Evolutionary conservation across 2,888 invertebrate species (phyloP).

Genomic region (Cecidostiba fungosa): DNA sequence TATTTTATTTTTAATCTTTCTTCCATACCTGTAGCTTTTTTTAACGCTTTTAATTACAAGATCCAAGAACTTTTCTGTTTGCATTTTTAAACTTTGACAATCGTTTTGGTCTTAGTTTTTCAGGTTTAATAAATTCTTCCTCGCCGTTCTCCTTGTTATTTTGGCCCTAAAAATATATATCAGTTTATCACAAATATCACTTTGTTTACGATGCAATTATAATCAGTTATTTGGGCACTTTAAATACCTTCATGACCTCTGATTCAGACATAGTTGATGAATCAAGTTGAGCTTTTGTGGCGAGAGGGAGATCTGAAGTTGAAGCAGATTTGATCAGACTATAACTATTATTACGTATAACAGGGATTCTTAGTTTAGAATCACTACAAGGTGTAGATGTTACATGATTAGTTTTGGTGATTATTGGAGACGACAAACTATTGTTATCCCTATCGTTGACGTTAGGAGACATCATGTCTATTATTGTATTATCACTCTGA

Average conservation of each 20-base stretch:
- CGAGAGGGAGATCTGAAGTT: slow-evolving; percentile 69
- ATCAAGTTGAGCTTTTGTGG: slow-evolving; percentile 66
- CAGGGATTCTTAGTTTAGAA: slow-evolving; percentile 55
- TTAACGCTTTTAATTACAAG: slow-evolving; percentile 65
- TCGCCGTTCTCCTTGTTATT: slow-evolving; percentile 72
- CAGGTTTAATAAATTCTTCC: slow-evolving; percentile 67
- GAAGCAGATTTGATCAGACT: slow-evolving; percentile 68
- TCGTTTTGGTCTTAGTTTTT: slow-evolving; percentile 64
- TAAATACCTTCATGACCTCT: slow-evolving; percentile 61
- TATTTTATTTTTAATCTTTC: slow-evolving; percentile 43
- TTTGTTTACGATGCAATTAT: slow-evolving; percentile 20
- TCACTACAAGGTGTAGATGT: slow-evolving; percentile 66
- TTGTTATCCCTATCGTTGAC: slow-evolving; percentile 40
- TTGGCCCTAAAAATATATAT: slow-evolving; percentile 64
- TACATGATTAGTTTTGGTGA: slow-evolving; percentile 61
- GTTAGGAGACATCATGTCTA: slow-evolving; percentile 49
- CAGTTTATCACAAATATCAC: not conserved
- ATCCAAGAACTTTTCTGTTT: slow-evolving; percentile 68
- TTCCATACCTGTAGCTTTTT: slow-evolving; percentile 43
- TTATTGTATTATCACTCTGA: slow-evolving; percentile 56
- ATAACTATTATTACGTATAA: slow-evolving; percentile 58
- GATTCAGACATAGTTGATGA: slow-evolving; percentile 68
- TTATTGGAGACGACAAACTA: slow-evolving; percentile 45
- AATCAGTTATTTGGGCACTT: slow-evolving; percentile 15
- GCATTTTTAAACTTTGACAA: slow-evolving; percentile 66